phyloP scores from a whole-genome alignment of 1,140 invertebrate species.

The Drosophila pectinifera region DNA sequence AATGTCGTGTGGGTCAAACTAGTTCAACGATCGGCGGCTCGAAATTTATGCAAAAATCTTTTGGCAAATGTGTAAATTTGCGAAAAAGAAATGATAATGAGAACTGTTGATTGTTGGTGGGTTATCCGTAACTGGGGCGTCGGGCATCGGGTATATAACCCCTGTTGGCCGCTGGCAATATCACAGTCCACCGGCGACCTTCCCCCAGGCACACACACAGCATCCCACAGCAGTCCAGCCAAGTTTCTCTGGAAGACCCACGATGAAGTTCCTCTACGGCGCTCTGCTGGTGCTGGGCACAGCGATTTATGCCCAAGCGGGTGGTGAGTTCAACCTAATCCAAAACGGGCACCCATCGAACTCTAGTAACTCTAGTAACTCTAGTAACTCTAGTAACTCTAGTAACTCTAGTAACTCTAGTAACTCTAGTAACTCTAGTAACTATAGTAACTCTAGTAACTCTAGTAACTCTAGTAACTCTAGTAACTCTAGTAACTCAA shows the following conservation, averaged over 20 bases:
- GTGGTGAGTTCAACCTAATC: slow-evolving; percentile 53
- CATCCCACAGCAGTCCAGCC: background rate
- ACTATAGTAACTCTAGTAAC: too few species aligned
- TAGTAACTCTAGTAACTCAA: too few species aligned
- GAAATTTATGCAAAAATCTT: slow-evolving; percentile 69
- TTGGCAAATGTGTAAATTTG: slow-evolving; percentile 63
- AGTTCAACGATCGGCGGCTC: slow-evolving; percentile 44
- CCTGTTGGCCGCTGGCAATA: slow-evolving; percentile 41
- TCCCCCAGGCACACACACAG: slow-evolving; percentile 52
- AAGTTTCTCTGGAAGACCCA: slow-evolving; percentile 1
- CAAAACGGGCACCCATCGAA: too few species aligned
- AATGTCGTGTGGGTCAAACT: slow-evolving; percentile 50
- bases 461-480: too few species aligned
- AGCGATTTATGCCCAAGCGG: slow-evolving; percentile 47
- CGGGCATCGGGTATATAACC: slow-evolving; percentile 72
- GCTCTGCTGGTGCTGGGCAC: slow-evolving; percentile 51
- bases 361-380: too few species aligned
- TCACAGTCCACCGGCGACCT: slow-evolving; percentile 68
- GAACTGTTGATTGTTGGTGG: slow-evolving; percentile 30
- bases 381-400: too few species aligned
- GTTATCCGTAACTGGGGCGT: slow-evolving; percentile 44
- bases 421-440: too few species aligned
- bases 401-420: too few species aligned
- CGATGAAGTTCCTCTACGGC: slow-evolving; percentile 58
- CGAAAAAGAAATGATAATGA: slow-evolving; percentile 73